Evolutionary conservation across 2,797 vertebrate genomes (phyloP).

Genomic region (Gephyroberyx darwinii): DNA sequence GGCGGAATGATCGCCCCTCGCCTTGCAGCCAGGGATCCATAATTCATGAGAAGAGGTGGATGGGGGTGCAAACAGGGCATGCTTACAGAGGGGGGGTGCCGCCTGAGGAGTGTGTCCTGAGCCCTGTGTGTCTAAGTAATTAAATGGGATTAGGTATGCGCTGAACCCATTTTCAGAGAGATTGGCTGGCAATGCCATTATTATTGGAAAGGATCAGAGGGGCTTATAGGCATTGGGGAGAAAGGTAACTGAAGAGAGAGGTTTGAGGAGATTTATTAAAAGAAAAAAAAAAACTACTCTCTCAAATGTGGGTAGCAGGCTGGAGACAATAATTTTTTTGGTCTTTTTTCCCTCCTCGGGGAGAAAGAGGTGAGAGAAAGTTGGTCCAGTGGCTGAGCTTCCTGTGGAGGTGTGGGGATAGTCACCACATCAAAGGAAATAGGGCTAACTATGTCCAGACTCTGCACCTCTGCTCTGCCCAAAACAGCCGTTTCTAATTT

Average conservation of each 20-base stretch:
- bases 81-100: constrained; percentile 67
- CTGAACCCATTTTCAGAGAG: constrained; percentile 84
- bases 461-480: constrained; percentile 68
- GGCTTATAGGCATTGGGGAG: constrained; percentile 81
- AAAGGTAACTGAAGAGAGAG: constrained; percentile 83
- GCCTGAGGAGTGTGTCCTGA: constrained; percentile 78
- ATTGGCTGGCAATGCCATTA: constrained; percentile 80
- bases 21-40: constrained; percentile 80
- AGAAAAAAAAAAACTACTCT: constrained; percentile 64
- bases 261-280: constrained; percentile 81
- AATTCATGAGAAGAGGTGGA: constrained; percentile 81
- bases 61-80: constrained; percentile 79
- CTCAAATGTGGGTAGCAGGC: constrained; percentile 74
- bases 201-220: constrained; percentile 81
- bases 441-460: constrained; percentile 61
- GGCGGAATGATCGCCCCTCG: constrained; percentile 78
- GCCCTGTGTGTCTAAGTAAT: constrained; percentile 82
- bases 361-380: constrained; percentile 51
- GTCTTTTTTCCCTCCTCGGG: constrained; percentile 47
- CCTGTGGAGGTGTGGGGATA: constrained; percentile 43
- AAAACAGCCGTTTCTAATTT: constrained; percentile 84
- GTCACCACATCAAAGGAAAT: constrained; percentile 48
- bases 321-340: constrained; percentile 72
- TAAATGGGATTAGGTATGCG: constrained; percentile 84
- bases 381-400: constrained; percentile 39